Evolutionary conservation across 2,113 vertebrate species (phyloP).

Genomic region (Sphyrna mokarran): DNA sequence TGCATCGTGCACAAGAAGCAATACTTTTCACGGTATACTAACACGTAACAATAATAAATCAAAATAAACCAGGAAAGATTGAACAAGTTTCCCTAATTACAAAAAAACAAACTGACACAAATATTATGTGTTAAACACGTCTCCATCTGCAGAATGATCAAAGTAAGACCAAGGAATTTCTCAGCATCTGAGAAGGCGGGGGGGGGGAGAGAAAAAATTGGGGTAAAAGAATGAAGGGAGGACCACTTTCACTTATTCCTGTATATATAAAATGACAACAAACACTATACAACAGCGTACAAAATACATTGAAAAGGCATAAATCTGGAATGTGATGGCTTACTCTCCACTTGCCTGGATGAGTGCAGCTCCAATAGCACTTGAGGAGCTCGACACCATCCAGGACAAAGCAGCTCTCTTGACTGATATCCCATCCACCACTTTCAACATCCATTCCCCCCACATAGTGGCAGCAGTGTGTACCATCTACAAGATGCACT

Average conservation of each 20-base stretch:
- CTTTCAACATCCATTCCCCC: background rate
- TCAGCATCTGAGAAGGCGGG: background rate
- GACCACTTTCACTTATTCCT: background rate
- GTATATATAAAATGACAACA: background rate
- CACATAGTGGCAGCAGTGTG: background rate
- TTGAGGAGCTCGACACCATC: background rate
- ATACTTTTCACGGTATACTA: too few relatives aligned
- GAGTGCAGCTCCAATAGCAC: background rate
- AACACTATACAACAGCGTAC: background rate
- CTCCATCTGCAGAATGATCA: background rate
- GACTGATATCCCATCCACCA: background rate
- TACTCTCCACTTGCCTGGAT: background rate
- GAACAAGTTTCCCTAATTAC: background rate
- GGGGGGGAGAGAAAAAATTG: background rate
- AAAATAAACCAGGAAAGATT: background rate
- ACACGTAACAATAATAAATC: too few relatives aligned
- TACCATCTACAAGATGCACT: background rate
- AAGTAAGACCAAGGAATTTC: background rate
- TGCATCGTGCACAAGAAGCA: too few relatives aligned
- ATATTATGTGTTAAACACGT: background rate
- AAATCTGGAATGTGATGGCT: background rate
- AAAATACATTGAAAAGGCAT: background rate
- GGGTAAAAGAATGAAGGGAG: background rate
- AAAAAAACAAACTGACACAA: background rate
- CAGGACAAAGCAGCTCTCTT: background rate